Evolutionary conservation across 35 echinoderm and acorn worm genomes (phyloP), one percentile per base, ranked within the genome.

Genomic region (Lytechinus variegatus): DNA sequence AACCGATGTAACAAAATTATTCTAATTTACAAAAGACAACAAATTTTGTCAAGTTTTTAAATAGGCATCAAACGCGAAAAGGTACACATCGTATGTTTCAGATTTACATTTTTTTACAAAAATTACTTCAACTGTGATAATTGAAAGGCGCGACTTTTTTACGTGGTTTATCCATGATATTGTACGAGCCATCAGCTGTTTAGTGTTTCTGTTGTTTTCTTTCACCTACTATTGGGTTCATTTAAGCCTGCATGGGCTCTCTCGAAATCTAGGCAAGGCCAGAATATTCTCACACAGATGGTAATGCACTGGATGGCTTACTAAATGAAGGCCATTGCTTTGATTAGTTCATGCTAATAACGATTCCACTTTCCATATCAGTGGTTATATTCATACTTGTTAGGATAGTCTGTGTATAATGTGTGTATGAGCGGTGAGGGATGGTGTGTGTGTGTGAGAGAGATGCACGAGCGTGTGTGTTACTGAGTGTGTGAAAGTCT

Each of bases 251-350:
- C 57, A 79, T 79, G n/a, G 19, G 6, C 16, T 7, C 66, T 79
- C 33, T 19, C 19, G 4, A 71, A 79, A 24, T 4, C 16, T 24
- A n/a, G 21, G 19, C 12, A 79, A 79, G 66, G 66, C 66, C 66
- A 24, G 4, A 5, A 8, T 79, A 79, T 24, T 79, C 66, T 79
- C 66, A 24, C 19, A 4, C 66, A 79, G 66, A 79, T 79, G 66
- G 66, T 79, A n/a, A 79, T 79, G 66, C n/a, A 16, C 1, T 5
- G 66, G 66, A 79, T 79, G 66, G 66, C 66, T 79, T 79, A 79
- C 66, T 79, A 79, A n/a, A 79, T 79, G 66, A 79, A 79, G 66
- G 66, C 66, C 66, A 79, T n/a, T 79, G 66, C 66, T 79, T 79
- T 79, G 66, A 79, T 79, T 79, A 79, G 4, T 79, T 79, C 66